Evolutionary conservation across 2,113 vertebrate genomes (phyloP).

Genomic region (Hypocryptadius cinnamomeus): DNA sequence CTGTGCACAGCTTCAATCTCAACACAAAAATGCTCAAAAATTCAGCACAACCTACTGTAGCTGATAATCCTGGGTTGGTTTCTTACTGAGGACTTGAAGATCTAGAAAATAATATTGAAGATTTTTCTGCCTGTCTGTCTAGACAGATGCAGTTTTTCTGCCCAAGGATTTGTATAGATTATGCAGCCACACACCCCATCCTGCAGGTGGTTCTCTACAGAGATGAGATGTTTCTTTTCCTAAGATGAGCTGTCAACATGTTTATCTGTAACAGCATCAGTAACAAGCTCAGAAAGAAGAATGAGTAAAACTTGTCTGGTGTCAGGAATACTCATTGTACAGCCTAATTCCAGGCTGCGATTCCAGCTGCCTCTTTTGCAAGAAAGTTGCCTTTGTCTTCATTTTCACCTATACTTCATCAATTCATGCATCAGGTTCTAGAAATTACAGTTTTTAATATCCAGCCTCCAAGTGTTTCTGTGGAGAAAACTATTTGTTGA

Average conservation of each 20-base stretch:
- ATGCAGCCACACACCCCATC: not conserved
- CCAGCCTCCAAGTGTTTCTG: not conserved
- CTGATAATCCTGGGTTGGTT: not conserved
- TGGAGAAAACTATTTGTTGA: not conserved
- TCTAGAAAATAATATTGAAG: not conserved
- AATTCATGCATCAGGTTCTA: not conserved
- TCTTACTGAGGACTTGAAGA: not conserved
- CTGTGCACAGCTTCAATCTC: not conserved
- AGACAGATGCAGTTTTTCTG: not conserved
- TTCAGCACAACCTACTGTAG: not conserved
- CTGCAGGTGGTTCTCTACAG: conserved; percentile 6
- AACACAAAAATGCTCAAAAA: not conserved
- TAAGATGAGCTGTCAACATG: not conserved
- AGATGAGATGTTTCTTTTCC: not conserved
- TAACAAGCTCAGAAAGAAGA: conserved; percentile 1
- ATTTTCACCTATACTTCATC: not conserved
- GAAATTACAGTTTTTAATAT: conserved; percentile 19
- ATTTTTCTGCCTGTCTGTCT: not conserved
- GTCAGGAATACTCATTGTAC: not conserved
- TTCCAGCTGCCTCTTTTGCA: not conserved
- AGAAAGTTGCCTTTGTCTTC: not conserved
- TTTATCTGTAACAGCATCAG: conserved; percentile 13
- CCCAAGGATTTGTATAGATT: not conserved
- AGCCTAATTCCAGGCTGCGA: not conserved
- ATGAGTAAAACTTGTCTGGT: not conserved